Evolutionary conservation across 2,888 invertebrate genomes (phyloP), one percentile per base, ranked within the genome.

Genomic region (Agrochola circellaris): DNA sequence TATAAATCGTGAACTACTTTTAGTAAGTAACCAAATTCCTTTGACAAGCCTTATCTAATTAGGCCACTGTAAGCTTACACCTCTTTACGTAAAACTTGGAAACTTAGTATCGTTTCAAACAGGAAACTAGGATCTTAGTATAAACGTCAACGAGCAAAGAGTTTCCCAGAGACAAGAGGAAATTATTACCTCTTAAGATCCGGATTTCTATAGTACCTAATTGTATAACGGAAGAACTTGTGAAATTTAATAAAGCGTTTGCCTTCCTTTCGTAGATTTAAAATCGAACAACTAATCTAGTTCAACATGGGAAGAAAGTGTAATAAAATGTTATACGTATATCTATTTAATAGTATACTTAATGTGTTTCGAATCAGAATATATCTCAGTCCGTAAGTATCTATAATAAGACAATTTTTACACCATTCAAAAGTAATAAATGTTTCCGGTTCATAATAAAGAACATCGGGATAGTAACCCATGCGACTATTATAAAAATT

Each of bases 381-480:
- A 6, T 64, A 42, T 58, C 34, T 60, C 48, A 64, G 26, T 48
- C 23, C 15, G 9, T 30, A 62, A 68, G 51, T 66, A 62, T 79
- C 30, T 84, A 86, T 81, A 82, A 88, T 86, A 90, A 90, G 89
- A 90, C 89, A 89, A 93, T 93, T 92, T 83, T 92, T 93, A 93
- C 90, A 90, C 90, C 89, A 89, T 90, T 89, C 90, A 91, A 91
- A 91, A 88, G 93, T 94, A 93, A 96, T 95, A 96, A 96, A 96
- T 94, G 95, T 95, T 95, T 96, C 96, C 96, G 95, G 95, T 93
- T 90, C 84, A 90, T 95, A 95, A 95, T 96, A 96, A 95, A 95
- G 94, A 94, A 93, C 91, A 92, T 93, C 88, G 87, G 90, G 92
- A 92, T 93, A 91, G 92, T 92, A 93, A 93, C 94, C 93, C 92